phyloP scores from a whole-genome alignment of 2,888 invertebrate species.

The Rutpela maculata region DNA sequence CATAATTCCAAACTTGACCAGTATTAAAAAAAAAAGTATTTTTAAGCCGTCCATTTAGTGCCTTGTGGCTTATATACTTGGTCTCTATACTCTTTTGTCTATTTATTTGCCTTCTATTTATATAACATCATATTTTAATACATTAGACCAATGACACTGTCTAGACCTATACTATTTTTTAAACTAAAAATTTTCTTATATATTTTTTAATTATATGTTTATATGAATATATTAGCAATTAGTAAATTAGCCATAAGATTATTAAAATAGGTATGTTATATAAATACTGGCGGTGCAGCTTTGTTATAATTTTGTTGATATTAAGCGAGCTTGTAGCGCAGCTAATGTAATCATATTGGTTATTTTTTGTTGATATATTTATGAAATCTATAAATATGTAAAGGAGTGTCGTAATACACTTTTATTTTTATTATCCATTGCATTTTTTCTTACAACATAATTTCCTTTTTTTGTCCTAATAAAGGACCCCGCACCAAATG shows the following conservation, averaged over 20 bases:
- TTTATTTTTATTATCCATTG: slow-evolving; percentile 59
- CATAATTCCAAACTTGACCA: slow-evolving; percentile 54
- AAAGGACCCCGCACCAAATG: no score
- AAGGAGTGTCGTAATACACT: slow-evolving; percentile 63
- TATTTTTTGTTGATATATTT: slow-evolving; percentile 56
- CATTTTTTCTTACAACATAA: slow-evolving; percentile 27
- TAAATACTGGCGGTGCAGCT: slow-evolving; percentile 20
- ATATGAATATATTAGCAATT: neutral
- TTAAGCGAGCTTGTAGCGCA: slow-evolving; percentile 41
- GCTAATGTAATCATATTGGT: slow-evolving; percentile 51
- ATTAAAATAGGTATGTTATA: slow-evolving; percentile 19
- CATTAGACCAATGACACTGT: neutral
- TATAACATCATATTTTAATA: slow-evolving; percentile 16
- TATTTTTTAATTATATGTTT: neutral
- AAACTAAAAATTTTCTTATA: no score
- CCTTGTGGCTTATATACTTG: slow-evolving; percentile 53
- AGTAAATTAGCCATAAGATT: neutral
- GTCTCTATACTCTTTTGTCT: slow-evolving; percentile 30
- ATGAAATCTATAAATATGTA: slow-evolving; percentile 60
- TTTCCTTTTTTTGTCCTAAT: no score
- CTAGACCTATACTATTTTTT: no score
- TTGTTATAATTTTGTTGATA: slow-evolving; percentile 57
- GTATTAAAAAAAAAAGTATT: slow-evolving; percentile 54
- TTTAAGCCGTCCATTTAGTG: slow-evolving; percentile 59
- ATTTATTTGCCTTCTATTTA: slow-evolving; percentile 25